These are phyloP conservation scores for Cynoglossus semilaevis DNA, from an alignment of 2,113 vertebrate species.

Conservation along the genomic window DNA sequence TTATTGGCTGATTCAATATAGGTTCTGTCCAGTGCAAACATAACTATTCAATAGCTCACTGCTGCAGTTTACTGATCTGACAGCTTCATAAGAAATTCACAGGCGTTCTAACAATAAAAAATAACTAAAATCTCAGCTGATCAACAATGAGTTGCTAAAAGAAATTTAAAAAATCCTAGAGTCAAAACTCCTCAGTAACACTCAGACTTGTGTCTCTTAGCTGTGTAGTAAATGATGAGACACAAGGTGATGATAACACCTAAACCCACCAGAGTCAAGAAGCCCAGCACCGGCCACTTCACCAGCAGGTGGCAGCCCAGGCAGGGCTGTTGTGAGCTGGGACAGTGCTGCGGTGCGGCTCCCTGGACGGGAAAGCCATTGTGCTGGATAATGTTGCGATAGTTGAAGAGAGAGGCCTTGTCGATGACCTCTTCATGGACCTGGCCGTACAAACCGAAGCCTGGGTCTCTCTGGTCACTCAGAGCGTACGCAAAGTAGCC, in stretches of 20 bases:
- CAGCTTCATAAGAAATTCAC: no score
- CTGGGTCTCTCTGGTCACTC: conserved; percentile 85
- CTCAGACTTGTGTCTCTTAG: conserved; percentile 79
- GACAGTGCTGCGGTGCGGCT: conserved; percentile 69
- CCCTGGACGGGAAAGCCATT: conserved; percentile 83
- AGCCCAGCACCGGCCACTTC: conserved; percentile 83
- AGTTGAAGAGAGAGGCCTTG: conserved; percentile 86
- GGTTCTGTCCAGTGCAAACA: no score
- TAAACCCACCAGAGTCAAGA: conserved; percentile 82
- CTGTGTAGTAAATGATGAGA: conserved; percentile 84
- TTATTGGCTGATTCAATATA: no score
- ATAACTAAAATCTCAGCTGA: no score
- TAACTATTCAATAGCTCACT: no score
- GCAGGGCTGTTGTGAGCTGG: conserved; percentile 64
- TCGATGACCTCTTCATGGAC: conserved; percentile 80
- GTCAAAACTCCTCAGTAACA: conserved; percentile 21
- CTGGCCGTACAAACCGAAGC: conserved; percentile 86
- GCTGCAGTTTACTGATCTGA: no score
- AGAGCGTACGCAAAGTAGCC: conserved; percentile 96
- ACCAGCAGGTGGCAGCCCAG: conserved; percentile 71
- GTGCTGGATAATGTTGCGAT: conserved; percentile 85
- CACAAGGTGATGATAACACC: conserved; percentile 82
- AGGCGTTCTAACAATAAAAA: no score
- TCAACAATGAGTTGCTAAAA: no score
- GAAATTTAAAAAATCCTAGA: conserved; percentile 1